Conservation (phyloP, 1,140 invertebrate species). For the Drosophila sproati region DNA sequence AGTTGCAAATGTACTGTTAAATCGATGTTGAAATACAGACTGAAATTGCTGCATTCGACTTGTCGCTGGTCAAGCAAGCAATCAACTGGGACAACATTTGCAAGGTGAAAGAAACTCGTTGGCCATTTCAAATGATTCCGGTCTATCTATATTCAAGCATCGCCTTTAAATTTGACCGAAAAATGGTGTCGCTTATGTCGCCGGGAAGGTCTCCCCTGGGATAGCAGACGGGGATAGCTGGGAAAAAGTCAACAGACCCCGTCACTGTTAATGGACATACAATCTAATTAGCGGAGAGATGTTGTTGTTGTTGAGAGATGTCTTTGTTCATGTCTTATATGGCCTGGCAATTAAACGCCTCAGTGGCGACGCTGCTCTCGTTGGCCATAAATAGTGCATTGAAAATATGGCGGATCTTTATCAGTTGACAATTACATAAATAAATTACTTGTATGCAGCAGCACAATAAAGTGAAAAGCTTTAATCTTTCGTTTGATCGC, state of each 20-base stretch:
- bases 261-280: constrained; percentile 38
- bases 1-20: constrained; percentile 73
- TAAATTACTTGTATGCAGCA: constrained; percentile 2
- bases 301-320: constrained; percentile 4
- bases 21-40: constrained; percentile 61
- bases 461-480: constrained; percentile 21
- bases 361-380: constrained; percentile 10
- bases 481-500: constrained; percentile 15
- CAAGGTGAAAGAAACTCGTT: constrained; percentile 74
- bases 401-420: constrained; percentile 29
- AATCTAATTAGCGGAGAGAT: constrained; percentile 61
- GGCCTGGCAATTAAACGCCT: constrained; percentile 19
- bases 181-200: constrained; percentile 48
- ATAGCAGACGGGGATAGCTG: not conserved
- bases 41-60: constrained; percentile 58
- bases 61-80: constrained; percentile 46
- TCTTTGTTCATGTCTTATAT: constrained; percentile 28
- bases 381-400: constrained; percentile 38
- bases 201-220: constrained; percentile 33
- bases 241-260: not conserved
- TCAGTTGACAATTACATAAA: constrained; percentile 47
- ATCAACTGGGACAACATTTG: constrained; percentile 45
- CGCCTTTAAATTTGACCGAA: constrained; percentile 34
- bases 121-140: constrained; percentile 47
- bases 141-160: constrained; percentile 38